These are phyloP conservation scores for Drosophila incognita DNA, from an alignment of 2,888 invertebrate species.

Conservation along the genomic window DNA sequence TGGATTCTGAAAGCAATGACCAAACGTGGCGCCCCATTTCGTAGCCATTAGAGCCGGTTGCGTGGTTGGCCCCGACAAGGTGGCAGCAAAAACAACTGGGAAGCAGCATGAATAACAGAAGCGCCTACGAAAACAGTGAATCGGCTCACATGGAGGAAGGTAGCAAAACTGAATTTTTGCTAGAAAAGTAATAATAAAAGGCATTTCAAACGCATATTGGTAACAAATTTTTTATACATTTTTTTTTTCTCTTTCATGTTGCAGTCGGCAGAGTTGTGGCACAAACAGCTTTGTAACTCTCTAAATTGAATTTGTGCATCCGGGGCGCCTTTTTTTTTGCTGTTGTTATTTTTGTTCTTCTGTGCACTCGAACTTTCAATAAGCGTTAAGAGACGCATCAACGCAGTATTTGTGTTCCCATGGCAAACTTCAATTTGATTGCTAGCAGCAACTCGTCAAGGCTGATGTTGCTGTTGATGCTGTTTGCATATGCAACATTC, in stretches of 20 bases:
- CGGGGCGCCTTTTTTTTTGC: slow-evolving; percentile 23
- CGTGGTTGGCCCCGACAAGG: slow-evolving; percentile 12
- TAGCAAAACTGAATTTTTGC: slow-evolving; percentile 16
- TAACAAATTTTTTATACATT: slow-evolving; percentile 22
- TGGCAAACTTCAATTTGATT: slow-evolving; percentile 40
- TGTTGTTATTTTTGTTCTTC: slow-evolving; percentile 18
- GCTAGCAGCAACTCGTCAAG: slow-evolving; percentile 34
- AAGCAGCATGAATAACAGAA: slow-evolving; percentile 40
- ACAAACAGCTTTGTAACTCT: slow-evolving; percentile 48
- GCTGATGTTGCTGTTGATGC: slow-evolving; percentile 36
- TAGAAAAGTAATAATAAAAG: slow-evolving; percentile 47
- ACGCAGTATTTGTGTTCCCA: slow-evolving; percentile 14
- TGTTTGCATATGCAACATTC: slow-evolving; percentile 60
- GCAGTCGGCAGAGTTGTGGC: slow-evolving; percentile 17
- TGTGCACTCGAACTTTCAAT: slow-evolving; percentile 43
- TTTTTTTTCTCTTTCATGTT: not conserved
- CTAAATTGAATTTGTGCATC: slow-evolving; percentile 61
- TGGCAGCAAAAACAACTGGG: slow-evolving; percentile 36
- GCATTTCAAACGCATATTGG: slow-evolving; percentile 44
- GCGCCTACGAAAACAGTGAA: slow-evolving; percentile 34
- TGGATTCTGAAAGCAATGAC: slow-evolving; percentile 24
- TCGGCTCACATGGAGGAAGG: slow-evolving; percentile 5
- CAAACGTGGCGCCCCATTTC: slow-evolving; percentile 68
- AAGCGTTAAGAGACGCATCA: slow-evolving; percentile 37
- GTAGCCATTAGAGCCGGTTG: slow-evolving; percentile 63